These are phyloP conservation scores for Anthopleura xanthogrammica DNA, from an alignment of 92 coral and sea anemone species.

Conservation along the genomic window DNA sequence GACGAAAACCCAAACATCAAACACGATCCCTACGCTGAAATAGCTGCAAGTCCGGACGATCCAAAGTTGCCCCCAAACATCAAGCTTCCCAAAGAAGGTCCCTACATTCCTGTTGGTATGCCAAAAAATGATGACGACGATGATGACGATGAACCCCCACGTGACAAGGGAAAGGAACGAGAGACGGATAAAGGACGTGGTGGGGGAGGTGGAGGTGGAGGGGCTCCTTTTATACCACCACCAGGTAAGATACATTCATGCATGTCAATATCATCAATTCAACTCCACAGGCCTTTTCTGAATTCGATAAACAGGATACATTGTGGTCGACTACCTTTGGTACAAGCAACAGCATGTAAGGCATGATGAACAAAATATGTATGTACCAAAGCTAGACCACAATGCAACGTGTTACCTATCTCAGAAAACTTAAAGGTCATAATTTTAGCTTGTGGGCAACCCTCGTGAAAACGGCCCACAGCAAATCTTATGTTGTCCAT, in stretches of 20 bases:
- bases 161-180: neutral
- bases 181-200: neutral
- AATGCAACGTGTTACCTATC: too few species aligned
- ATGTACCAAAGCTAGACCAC: too few species aligned
- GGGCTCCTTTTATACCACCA: slow-evolving; percentile 12
- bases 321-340: too few species aligned
- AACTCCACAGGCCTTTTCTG: too few species aligned
- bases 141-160: slow-evolving; percentile 17
- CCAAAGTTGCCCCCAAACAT: slow-evolving; percentile 82
- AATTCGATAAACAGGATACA: too few species aligned
- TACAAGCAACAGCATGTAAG: too few species aligned
- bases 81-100: slow-evolving; percentile 50
- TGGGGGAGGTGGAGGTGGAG: slow-evolving; percentile 27
- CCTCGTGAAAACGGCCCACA: too few species aligned
- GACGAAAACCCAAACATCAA: slow-evolving; percentile 5
- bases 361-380: too few species aligned
- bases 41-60: slow-evolving; percentile 91
- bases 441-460: too few species aligned
- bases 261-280: neutral
- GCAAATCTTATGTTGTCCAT: too few species aligned
- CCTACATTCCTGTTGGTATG: slow-evolving; percentile 38
- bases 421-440: too few species aligned
- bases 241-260: slow-evolving; percentile 13
- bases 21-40: slow-evolving; percentile 86
- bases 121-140: slow-evolving; percentile 18